Evolutionary conservation across 2,888 invertebrate genomes (phyloP), one percentile per base, ranked within the genome.

Genomic region (Chrysotoxum bicinctum): DNA sequence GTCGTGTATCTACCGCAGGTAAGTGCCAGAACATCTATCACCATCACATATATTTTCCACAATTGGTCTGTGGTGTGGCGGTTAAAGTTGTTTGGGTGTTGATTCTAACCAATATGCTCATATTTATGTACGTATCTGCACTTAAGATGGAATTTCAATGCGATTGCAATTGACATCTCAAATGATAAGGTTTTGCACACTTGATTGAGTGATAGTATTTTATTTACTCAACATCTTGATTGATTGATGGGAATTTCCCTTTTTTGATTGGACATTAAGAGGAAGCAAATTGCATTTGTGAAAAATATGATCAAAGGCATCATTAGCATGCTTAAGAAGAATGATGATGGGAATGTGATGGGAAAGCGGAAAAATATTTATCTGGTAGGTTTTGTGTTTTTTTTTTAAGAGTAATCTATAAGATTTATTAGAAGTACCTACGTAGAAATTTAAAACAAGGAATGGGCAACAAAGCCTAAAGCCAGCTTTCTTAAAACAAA

Each of bases 1-100:
- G 95, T 97, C 52, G 96, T 96, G 52, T 97, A 96, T 91, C 97
- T 97, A 90, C 96, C 96, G 1, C 97, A 97, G 95, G 97, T 95
- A 91, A 90, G 93, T 83, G 37, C 23, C 37, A 52, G 9, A 26
- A 66, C 64, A 70, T 74, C 69, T 45, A 62, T 75, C 54, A 54
- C 54, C 56, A 19, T 56, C 56, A 35, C 32, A 56, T 35, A 16
- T 10, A 35, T 35, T 35, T 19, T 21, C 19, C 6, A 19, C 14
- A 21, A 35, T 21, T 35, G 35, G 9, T 10, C 4, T 21, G n/a
- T n/a, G 32, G 5, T n/a, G 45, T 30, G 48, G 26, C 35, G 40
- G 48, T 21, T 23, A 23, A 50, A 50, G 70, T 52, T 30, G 64
- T 66, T 69, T 48, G 14, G 21, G 30, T 30, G 10, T 26, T 52